Evolutionary conservation across 2,113 vertebrate species (phyloP).

Genomic region (Uria lomvia): DNA sequence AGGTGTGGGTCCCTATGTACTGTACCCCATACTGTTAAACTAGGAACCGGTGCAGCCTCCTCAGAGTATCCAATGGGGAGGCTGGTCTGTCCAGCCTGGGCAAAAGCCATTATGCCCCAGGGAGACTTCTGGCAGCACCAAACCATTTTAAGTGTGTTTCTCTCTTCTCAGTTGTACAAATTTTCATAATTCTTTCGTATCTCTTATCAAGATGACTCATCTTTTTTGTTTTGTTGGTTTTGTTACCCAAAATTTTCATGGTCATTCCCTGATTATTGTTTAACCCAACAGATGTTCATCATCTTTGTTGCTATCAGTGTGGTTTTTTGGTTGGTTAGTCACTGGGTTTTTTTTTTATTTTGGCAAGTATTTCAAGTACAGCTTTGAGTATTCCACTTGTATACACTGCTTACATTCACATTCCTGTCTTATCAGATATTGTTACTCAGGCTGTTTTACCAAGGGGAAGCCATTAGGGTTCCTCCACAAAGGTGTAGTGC

Average conservation of each 20-base stretch:
- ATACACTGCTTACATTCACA: neutral
- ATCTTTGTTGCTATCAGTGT: neutral
- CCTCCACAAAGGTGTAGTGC: neutral
- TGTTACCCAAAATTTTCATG: neutral
- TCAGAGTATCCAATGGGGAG: neutral
- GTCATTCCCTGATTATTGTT: neutral
- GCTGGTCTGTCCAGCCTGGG: neutral
- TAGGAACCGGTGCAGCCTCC: neutral
- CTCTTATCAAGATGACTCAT: neutral
- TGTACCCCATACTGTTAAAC: neutral
- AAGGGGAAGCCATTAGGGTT: neutral
- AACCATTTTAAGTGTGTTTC: neutral
- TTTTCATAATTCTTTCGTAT: neutral
- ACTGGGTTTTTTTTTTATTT: neutral
- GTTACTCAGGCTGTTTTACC: neutral
- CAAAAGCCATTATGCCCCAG: neutral
- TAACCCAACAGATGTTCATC: neutral
- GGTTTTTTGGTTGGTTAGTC: neutral
- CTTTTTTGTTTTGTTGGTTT: neutral
- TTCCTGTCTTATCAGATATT: neutral
- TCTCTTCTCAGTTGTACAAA: neutral
- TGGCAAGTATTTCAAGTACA: neutral
- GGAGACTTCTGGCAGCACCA: neutral
- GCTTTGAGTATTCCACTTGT: neutral
- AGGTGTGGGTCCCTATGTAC: accelerated